A percentile compares a stretch with the other conserved stretches of the same genome.
These are phyloP conservation scores for Resseliella maxima DNA, from an alignment of 2,888 invertebrate species.

Conservation along the genomic window DNA sequence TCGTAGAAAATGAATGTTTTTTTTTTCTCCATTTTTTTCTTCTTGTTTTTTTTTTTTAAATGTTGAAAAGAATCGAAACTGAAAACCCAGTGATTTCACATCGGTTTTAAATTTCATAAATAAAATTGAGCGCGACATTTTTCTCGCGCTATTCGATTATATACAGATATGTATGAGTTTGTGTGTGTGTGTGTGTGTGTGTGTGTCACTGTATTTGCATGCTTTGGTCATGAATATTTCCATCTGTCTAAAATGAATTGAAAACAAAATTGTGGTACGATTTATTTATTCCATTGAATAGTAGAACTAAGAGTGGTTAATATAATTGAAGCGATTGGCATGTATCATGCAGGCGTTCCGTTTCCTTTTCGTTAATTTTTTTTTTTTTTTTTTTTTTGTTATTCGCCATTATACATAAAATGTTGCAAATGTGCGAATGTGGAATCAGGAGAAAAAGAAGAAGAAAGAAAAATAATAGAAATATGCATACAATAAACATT, in stretches of 20 bases:
- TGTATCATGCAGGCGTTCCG: constrained; percentile 40
- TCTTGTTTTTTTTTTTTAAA: no score
- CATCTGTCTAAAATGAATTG: neutral
- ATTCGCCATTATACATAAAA: neutral
- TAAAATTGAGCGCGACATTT: constrained; percentile 18
- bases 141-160: constrained; percentile 28
- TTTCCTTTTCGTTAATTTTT: constrained; percentile 42
- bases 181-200: neutral
- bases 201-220: neutral
- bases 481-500: constrained; percentile 37
- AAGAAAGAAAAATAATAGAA: neutral
- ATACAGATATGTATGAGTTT: no score
- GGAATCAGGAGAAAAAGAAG: neutral
- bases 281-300: neutral
- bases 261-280: neutral
- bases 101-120: constrained; percentile 48
- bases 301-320: neutral
- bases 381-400: neutral
- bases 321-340: constrained; percentile 43
- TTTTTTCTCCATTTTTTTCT: no score
- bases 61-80: constrained; percentile 1
- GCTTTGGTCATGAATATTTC: no score
- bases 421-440: neutral
- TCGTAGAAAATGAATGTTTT: constrained; percentile 23
- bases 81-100: constrained; percentile 23